A percentile compares a stretch with the other conserved stretches of the same genome.
Evolutionary conservation across 2,113 vertebrate species (phyloP).

Genomic region (Pygoscelis adeliae): DNA sequence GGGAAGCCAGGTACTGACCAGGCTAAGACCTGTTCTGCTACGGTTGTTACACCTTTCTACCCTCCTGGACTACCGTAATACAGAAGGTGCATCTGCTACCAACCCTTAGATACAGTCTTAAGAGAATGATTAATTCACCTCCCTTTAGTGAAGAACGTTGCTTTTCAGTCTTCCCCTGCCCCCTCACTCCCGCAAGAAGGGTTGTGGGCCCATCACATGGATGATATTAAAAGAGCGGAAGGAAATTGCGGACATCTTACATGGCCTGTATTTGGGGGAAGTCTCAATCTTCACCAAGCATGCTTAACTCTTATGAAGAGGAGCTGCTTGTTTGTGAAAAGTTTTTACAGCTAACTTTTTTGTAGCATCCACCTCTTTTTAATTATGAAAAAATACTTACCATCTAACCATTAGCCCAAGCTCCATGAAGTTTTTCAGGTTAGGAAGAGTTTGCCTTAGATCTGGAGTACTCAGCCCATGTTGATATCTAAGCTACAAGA

Average conservation of each 20-base stretch:
- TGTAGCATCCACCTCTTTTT: not conserved
- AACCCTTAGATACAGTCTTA: not conserved
- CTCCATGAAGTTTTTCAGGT: conserved; percentile 96
- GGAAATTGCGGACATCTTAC: not conserved
- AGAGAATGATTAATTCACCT: not conserved
- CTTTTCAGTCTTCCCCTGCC: not conserved
- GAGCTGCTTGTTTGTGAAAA: not conserved
- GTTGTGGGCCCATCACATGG: not conserved
- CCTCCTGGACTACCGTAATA: not conserved
- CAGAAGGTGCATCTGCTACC: not conserved
- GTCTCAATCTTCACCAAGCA: not conserved
- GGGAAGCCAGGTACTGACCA: not conserved
- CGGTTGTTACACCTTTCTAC: not conserved
- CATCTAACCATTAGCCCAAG: conserved; percentile 94
- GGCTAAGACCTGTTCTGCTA: not conserved
- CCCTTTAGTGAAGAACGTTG: not conserved
- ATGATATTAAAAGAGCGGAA: not conserved
- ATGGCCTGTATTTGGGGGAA: not conserved
- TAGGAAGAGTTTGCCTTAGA: conserved; percentile 94
- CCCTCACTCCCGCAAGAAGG: not conserved
- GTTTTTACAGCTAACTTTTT: not conserved
- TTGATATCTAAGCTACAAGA: conserved; percentile 91
- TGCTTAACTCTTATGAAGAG: not conserved
- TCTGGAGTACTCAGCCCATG: conserved; percentile 94
- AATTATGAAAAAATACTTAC: conserved; percentile 74